Evolutionary conservation across 2,797 vertebrate species (phyloP).

Genomic region (Catamblyrhynchus diadema): DNA sequence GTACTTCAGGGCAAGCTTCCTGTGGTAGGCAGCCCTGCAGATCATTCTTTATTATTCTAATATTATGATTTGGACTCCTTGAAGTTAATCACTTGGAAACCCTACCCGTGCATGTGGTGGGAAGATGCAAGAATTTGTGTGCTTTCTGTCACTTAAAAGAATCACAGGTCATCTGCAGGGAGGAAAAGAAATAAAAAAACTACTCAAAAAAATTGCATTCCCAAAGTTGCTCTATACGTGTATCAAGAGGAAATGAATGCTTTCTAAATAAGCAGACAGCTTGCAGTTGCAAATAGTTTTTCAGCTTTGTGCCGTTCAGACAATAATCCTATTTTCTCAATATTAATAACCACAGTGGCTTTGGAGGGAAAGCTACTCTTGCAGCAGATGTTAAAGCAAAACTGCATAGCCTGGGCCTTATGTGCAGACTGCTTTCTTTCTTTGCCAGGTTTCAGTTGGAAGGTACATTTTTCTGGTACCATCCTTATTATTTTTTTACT

Average conservation of each 20-base stretch:
- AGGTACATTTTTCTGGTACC: neutral
- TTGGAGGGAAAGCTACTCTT: neutral
- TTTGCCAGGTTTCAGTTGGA: neutral
- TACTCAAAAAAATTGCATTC: neutral
- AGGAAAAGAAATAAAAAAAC: neutral
- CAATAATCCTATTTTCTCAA: conserved; percentile 42
- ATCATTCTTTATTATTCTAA: conserved; percentile 4
- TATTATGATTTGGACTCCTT: conserved; percentile 31
- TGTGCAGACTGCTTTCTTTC: neutral
- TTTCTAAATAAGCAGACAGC: conserved; percentile 1
- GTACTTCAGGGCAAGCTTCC: conserved; percentile 28
- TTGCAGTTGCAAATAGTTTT: conserved; percentile 11
- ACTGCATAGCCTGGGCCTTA: neutral
- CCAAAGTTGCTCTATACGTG: neutral
- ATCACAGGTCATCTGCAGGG: neutral
- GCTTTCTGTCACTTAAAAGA: neutral
- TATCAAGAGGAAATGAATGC: neutral
- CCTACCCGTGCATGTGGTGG: neutral
- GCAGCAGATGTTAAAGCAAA: conserved; percentile 1
- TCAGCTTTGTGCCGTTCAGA: neutral
- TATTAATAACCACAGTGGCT: conserved; percentile 24
- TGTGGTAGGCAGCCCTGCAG: conserved; percentile 10
- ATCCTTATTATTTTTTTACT: neutral
- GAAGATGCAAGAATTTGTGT: neutral
- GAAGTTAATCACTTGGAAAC: neutral